Conservation (phyloP, 2,797 vertebrate species). For the Rhodeus uyekii region DNA sequence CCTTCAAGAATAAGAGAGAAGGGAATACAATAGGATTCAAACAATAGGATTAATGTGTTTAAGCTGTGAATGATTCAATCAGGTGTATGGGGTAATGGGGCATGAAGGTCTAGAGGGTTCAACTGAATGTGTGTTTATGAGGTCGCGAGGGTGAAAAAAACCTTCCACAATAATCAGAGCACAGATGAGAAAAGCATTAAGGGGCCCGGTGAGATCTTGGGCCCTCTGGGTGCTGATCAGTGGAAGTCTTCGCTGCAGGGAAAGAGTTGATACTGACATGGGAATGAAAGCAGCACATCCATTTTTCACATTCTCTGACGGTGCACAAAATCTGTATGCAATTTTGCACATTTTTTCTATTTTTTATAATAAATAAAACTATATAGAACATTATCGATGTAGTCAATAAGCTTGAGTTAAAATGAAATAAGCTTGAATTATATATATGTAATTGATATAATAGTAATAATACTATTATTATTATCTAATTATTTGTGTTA, state of each 20-base stretch:
- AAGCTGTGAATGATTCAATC: conserved; percentile 3
- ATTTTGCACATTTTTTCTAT: conserved; percentile 5
- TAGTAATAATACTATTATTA: too few relatives aligned
- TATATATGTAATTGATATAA: not conserved
- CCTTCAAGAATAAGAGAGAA: not conserved
- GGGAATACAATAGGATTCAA: not conserved
- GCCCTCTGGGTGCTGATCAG: conserved; percentile 7
- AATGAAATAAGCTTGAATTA: too few relatives aligned
- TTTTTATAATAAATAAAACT: too few relatives aligned
- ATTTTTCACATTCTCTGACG: conserved; percentile 59
- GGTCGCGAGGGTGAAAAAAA: not conserved
- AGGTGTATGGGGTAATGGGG: conserved; percentile 26
- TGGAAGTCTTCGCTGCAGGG: conserved; percentile 18
- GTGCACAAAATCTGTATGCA: not conserved
- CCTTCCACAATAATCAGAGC: not conserved
- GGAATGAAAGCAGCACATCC: conserved; percentile 51
- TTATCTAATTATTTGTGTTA: not conserved
- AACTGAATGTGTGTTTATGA: not conserved
- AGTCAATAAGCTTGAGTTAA: not conserved
- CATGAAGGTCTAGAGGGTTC: not conserved
- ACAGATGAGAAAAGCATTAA: conserved; percentile 56
- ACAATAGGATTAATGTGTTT: too few relatives aligned
- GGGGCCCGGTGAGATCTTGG: not conserved
- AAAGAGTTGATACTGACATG: conserved; percentile 29
- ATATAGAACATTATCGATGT: not conserved